Evolutionary conservation across 2,888 invertebrate species (phyloP), one percentile per base, ranked within the genome.

Genomic region (Sphecodes monilicornis): DNA sequence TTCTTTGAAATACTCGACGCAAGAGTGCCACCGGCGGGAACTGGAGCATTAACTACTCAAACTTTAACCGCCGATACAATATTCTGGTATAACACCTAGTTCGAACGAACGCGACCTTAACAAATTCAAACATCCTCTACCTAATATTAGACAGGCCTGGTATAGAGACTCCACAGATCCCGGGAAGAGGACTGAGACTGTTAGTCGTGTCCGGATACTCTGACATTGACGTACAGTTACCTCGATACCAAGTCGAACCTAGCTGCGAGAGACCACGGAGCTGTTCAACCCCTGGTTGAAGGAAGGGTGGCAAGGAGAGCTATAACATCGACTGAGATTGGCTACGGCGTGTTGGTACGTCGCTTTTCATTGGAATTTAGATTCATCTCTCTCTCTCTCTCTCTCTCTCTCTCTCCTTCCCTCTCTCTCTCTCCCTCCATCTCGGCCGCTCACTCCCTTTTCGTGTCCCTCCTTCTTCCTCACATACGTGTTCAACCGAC

Each of bases 361-460:
- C 91, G 90, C 90, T 88, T 90, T 92, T 93, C 93, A 93, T 94
- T 93, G 93, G 93, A 94, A 93, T 93, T 93, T 94, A 93, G 92
- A 93, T 93, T 93, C 91, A 86, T 86, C 91, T 88, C 89, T 86
- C 87, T 78, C 74, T 26, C 50, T 16, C 64, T n/a, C 68, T 11
- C 43, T 18, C 76, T 8, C 29, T 29, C 60, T 10, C 13, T 2
- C n/a, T 10, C 26, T 70, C 68, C n/a, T 43, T 64, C 36, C 46
- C 32, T 60, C 41, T 69, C 32, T 46, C 60, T 26, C 26, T 5
- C 39, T n/a, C n/a, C n/a, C n/a, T n/a, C n/a, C n/a, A n/a, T n/a
- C n/a, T n/a, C n/a, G n/a, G n/a, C n/a, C n/a, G n/a, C n/a, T n/a
- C 39, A 8, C 5, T 6, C 39, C 5, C 5, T 54, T 50, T 50